Base-by-base conservation (phyloP, 2,797 vertebrate genomes). In the Ptychadena robeensis region DNA sequence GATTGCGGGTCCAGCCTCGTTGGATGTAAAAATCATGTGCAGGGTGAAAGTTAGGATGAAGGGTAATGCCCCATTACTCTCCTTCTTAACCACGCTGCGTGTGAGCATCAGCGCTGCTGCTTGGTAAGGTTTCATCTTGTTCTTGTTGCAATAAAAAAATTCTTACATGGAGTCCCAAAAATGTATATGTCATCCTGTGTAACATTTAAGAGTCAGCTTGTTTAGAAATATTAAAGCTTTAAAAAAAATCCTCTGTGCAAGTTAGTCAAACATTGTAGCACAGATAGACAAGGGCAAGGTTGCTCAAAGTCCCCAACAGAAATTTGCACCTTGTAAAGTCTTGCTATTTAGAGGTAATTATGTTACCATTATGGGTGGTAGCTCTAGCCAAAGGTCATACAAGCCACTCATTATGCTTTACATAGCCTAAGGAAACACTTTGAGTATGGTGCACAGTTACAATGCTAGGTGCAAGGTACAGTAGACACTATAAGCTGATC, bases 291-390 rank as follows among this genome's bases (percentile, higher is more conserved):
- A 75, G 73, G 32, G 53, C 71, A 61, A 80, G n/a, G 69, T 80
- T 80, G 28, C 78, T 80, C 78, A 80, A 80, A 80, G 78, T 53
- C 18, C 30, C 32, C 77, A 15, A 59, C 44, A 53, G 66, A 61
- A 80, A 61, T 34, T 40, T 57, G 66, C 78, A 61, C 67, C 78
- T 80, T 71, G 48, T 32, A 44, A 69, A 40, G 78, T 71, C 53
- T 69, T 71, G 40, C 68, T 53, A 79, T 79, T 77, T 77, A 66
- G 63, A 66, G 38, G 63, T 77, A 44, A 77, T 77, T 67, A 77
- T 66, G 38, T 77, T 32, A 66, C 61, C 63, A 77, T 77, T 65
- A 66, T 77, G 63, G n/a, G 64, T 48, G 18, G 28, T 27, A 48
- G 30, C 37, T n/a, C 5, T 25, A 32, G 18, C 9, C 37, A 66